Percentiles rank a stretch among this genome's conserved stretches.
Conservation (phyloP, 1,140 invertebrate species). For the Melipona quadrifasciata region DNA sequence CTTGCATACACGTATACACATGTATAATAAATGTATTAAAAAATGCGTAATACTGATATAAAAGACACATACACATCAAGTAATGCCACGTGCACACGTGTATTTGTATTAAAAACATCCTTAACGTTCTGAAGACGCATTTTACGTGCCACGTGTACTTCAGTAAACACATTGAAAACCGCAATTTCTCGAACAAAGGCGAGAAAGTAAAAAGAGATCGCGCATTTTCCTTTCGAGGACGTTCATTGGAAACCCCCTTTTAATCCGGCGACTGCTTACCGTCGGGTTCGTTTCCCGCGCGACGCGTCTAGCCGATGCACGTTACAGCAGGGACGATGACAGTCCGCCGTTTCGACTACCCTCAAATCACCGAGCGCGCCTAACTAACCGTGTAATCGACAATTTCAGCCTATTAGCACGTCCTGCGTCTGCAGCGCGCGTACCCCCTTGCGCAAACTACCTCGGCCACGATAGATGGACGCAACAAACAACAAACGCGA, state of each 20-base stretch:
- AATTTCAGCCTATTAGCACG: constrained; percentile 75
- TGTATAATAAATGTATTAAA: no score
- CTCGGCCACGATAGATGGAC: no score
- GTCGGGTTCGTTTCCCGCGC: background rate
- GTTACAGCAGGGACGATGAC: constrained; percentile 65
- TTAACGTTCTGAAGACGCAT: no score
- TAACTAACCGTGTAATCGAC: constrained; percentile 81
- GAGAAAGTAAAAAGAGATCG: constrained; percentile 14
- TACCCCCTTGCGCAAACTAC: constrained; percentile 22
- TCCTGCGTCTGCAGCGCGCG: constrained; percentile 27
- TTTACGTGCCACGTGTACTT: no score
- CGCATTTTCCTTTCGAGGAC: background rate
- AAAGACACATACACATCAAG: no score
- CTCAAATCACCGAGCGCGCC: constrained; percentile 78
- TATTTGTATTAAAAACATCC: no score
- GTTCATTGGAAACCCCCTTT: background rate
- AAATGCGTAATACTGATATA: no score
- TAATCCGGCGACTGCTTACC: background rate
- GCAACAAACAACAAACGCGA: background rate
- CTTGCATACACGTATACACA: no score
- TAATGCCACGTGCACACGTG: no score
- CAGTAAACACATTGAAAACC: no score
- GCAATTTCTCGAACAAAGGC: background rate
- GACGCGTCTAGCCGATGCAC: constrained; percentile 10
- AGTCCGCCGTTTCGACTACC: constrained; percentile 68